These are phyloP conservation scores for Calliopsis andreniformis DNA, from an alignment of 1,140 invertebrate genomes.

Conservation along the genomic window DNA sequence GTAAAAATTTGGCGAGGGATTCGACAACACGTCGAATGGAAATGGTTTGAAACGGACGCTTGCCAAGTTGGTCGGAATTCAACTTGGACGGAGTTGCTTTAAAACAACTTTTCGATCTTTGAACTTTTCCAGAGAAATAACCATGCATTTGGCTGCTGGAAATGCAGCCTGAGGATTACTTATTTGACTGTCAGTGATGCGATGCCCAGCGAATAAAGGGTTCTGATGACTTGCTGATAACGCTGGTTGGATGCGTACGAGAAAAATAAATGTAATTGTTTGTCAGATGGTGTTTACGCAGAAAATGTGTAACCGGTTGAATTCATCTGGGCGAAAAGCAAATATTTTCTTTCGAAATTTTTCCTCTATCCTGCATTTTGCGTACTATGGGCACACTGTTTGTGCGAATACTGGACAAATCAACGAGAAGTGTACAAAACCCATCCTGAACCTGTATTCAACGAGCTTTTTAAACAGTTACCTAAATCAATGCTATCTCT, in stretches of 20 bases:
- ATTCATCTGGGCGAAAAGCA: conserved; percentile 44
- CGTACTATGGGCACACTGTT: conserved; percentile 27
- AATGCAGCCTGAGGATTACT: conserved; percentile 36
- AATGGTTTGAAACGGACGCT: conserved; percentile 1
- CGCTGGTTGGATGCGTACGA: conserved; percentile 47
- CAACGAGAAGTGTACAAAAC: not conserved
- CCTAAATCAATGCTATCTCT: not conserved
- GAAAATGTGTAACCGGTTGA: conserved; percentile 49
- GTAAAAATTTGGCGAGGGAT: not conserved
- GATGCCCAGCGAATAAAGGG: conserved; percentile 28
- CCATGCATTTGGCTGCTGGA: conserved; percentile 1
- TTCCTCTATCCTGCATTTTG: conserved; percentile 29
- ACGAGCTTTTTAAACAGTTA: not conserved
- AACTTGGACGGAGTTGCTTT: not conserved
- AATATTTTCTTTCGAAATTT: conserved; percentile 62
- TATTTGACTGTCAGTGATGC: conserved; percentile 38
- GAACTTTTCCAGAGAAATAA: not conserved
- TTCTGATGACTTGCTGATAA: conserved; percentile 45
- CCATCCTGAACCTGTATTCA: not conserved
- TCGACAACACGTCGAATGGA: not conserved
- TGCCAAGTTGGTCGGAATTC: conserved; percentile 24
- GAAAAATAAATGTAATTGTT: conserved; percentile 49
- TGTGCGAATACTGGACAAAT: not conserved
- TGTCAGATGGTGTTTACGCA: conserved; percentile 49
- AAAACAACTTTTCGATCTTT: not conserved